phyloP scores from a whole-genome alignment of 2,888 invertebrate genomes.

The Pristionchus mayeri region DNA sequence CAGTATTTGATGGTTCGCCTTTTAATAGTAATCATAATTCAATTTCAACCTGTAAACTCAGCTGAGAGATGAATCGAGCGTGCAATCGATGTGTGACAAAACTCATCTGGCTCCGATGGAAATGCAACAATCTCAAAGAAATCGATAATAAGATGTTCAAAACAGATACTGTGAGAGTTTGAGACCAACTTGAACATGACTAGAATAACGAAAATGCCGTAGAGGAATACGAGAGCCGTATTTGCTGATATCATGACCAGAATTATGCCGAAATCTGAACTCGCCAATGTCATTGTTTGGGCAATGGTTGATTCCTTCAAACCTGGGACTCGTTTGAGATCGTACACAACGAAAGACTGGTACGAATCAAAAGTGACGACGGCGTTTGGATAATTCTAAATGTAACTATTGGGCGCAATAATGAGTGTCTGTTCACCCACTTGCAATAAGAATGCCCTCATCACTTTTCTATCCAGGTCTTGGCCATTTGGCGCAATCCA shows the following conservation, averaged over 20 bases:
- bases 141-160: background rate
- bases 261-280: background rate
- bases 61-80: background rate
- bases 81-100: background rate
- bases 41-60: background rate
- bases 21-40: background rate
- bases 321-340: background rate
- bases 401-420: no score
- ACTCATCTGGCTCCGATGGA: background rate
- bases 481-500: background rate
- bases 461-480: background rate
- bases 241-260: background rate
- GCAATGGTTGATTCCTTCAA: background rate
- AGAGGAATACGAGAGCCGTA: background rate
- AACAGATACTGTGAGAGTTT: background rate
- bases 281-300: no score
- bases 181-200: background rate
- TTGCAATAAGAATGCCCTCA: background rate
- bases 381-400: background rate
- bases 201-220: background rate
- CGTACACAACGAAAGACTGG: constrained; percentile 2
- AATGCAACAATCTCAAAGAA: background rate
- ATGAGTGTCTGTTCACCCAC: no score
- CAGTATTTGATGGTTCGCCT: background rate
- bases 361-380: background rate